phyloP scores from a whole-genome alignment of 2,113 vertebrate genomes.

The Cyphomyrus discorhynchus region DNA sequence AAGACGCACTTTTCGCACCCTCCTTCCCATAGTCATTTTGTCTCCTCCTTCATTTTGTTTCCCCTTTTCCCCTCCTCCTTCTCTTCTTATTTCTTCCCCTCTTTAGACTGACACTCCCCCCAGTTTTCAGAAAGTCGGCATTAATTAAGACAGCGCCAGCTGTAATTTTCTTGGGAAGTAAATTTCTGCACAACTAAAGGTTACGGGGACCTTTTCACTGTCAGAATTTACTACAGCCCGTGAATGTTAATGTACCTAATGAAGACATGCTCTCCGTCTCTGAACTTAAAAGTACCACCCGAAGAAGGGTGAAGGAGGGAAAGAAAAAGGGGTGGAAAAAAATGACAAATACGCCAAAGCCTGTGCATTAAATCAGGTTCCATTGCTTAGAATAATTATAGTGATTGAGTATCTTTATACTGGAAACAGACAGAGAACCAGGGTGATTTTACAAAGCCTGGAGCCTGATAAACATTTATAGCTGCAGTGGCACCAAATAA shows the following conservation, averaged over 20 bases:
- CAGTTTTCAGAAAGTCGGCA: conserved; percentile 97
- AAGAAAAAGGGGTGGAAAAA: neutral
- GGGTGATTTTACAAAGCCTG: conserved; percentile 60
- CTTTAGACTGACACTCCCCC: conserved; percentile 87
- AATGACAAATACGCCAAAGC: conserved; percentile 58
- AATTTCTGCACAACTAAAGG: conserved; percentile 89
- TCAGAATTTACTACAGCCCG: conserved; percentile 83
- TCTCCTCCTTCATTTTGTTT: conserved; percentile 50
- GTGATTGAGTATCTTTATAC: conserved; percentile 75
- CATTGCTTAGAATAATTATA: conserved; percentile 65
- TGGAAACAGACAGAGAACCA: conserved; percentile 66
- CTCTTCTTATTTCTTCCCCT: conserved; percentile 51
- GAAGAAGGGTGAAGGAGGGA: conserved; percentile 57
- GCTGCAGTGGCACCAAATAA: conserved; percentile 47
- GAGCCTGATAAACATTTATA: conserved; percentile 51
- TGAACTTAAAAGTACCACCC: conserved; percentile 80
- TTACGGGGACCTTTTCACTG: conserved; percentile 96
- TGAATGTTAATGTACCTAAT: conserved; percentile 97
- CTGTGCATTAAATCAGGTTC: conserved; percentile 63
- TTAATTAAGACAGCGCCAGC: conserved; percentile 87
- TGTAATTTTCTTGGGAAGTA: conserved; percentile 88
- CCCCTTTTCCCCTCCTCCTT: conserved; percentile 64
- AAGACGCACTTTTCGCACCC: conserved; percentile 3
- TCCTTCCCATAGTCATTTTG: conserved; percentile 34
- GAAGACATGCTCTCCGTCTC: conserved; percentile 86